Evolutionary conservation across 92 coral and sea anemone species (phyloP), one percentile per base, ranked within the genome.

Genomic region (Micromussa lordhowensis): DNA sequence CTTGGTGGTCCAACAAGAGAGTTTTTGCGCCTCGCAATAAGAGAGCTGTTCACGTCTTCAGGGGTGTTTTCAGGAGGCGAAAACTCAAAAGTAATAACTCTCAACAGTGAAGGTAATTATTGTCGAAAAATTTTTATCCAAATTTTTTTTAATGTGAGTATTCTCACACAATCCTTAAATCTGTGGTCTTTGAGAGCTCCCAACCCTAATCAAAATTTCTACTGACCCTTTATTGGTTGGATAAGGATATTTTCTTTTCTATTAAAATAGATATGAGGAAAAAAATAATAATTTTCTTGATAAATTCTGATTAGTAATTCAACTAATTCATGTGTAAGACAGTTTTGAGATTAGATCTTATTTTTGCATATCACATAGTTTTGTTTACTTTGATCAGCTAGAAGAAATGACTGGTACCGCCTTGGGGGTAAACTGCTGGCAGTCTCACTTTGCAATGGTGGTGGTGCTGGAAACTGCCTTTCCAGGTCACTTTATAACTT

Each of bases 381-480:
- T 54, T 54, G 48, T 40, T 40, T 54, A 54, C 59, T 54, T 54
- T 54, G 16, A 54, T 54, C 31, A 90, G 92, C 89, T n/a, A 49
- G 64, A 76, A 28, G 84, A 61, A 77, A 90, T 53, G 72, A 86
- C 38, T 31, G 75, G 69, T 91, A 91, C 59, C 53, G 59, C 36
- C 71, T 44, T 36, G 82, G 77, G 81, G 93, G 93, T 19, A 86
- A 86, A 80, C 63, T 91, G 58, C 78, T 91, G 75, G 93, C 88
- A 16, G 84, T 91, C 58, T 91, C 91, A 18, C 57, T 91, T 19
- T 86, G 80, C 74, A 91, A 87, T 91, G 91, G 93, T 82, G 93
- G 91, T 40, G 90, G 87, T 7, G 93, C 61, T 22, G 90, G 91
- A 55, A 58, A 72, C 70, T 91, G 93, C 48, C 63, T 90, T 44